Evolutionary conservation across 92 coral and sea anemone species (phyloP).

Genomic region (Zoanthus solanderi): DNA sequence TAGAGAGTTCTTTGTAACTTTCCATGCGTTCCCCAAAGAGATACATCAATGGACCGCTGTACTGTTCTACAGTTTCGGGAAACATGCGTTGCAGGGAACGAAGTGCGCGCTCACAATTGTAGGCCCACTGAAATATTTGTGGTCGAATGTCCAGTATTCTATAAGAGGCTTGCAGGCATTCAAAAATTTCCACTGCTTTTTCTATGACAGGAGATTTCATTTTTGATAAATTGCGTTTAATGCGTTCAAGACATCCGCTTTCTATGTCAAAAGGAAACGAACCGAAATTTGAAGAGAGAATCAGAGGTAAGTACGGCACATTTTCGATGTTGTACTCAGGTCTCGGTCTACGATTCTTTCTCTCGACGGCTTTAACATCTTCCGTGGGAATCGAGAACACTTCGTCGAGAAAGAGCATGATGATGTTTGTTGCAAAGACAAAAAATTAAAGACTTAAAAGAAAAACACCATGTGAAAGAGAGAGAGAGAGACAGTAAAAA

Average conservation of each 20-base stretch:
- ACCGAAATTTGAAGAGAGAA: background rate
- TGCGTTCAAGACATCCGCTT: background rate
- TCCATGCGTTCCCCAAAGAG: background rate
- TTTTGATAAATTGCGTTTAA: background rate
- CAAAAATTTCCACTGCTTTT: background rate
- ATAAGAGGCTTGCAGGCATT: background rate
- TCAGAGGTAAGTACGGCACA: background rate
- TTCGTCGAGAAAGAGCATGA: background rate
- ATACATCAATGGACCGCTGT: background rate
- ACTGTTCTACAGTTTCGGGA: background rate
- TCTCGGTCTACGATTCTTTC: background rate
- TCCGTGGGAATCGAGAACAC: background rate
- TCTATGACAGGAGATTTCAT: background rate
- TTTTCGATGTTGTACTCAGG: background rate
- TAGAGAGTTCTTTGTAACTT: background rate
- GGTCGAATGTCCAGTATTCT: background rate
- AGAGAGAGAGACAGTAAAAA: background rate
- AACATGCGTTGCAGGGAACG: background rate
- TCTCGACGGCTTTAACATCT: background rate
- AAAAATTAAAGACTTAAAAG: no score
- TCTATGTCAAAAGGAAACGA: background rate
- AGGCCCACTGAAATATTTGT: background rate
- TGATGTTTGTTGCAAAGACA: background rate
- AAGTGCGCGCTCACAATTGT: background rate
- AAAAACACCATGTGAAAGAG: background rate